A percentile compares a stretch with the other conserved stretches of the same genome.
Evolutionary conservation across 2,797 vertebrate genomes (phyloP).

Genomic region (Novumbra hubbsi): DNA sequence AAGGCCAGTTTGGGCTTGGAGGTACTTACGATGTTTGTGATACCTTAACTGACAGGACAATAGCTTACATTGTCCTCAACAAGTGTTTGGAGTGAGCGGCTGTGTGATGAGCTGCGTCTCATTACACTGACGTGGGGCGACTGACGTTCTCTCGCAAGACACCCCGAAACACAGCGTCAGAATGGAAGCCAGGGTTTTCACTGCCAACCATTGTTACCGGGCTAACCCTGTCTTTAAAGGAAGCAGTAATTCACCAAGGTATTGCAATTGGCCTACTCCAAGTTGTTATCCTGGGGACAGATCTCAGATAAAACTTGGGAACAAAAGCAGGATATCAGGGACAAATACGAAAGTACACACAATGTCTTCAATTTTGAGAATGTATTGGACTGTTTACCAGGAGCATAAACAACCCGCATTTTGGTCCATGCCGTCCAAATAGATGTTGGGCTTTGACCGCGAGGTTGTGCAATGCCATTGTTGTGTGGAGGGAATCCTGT

Average conservation of each 20-base stretch:
- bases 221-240: constrained; percentile 56
- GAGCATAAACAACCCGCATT: constrained; percentile 30
- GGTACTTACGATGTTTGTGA: too few relatives aligned
- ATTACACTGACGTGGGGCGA: constrained; percentile 55
- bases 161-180: constrained; percentile 27
- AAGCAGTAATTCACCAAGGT: constrained; percentile 66
- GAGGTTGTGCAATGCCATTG: too few relatives aligned
- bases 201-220: constrained; percentile 62
- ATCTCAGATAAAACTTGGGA: constrained; percentile 44
- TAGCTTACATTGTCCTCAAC: constrained; percentile 34
- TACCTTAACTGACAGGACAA: constrained; percentile 44
- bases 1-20: too few relatives aligned
- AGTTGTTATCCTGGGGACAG: constrained; percentile 30
- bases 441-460: neutral
- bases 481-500: neutral
- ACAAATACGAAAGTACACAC: constrained; percentile 53
- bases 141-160: constrained; percentile 37
- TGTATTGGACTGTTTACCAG: constrained; percentile 50
- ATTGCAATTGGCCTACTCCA: constrained; percentile 47
- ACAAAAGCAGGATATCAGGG: constrained; percentile 65
- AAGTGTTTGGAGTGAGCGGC: neutral
- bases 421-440: constrained; percentile 3
- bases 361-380: constrained; percentile 40
- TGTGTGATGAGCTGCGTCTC: constrained; percentile 59
- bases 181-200: constrained; percentile 55